Base-by-base conservation (phyloP, 23 tunicate genomes). In the Oikopleura albicans region DNA sequence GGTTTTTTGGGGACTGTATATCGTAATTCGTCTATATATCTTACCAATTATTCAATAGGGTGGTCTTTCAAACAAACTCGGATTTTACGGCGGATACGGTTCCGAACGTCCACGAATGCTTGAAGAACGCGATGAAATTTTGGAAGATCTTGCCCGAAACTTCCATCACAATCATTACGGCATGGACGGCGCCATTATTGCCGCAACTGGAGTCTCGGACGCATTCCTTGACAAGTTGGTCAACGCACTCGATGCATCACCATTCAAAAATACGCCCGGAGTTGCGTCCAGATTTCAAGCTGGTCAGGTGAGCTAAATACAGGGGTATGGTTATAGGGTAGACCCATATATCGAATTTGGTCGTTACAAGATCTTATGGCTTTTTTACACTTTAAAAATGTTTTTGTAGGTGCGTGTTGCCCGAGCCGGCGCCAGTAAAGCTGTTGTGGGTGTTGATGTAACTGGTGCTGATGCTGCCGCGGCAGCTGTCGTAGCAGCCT, bases 51-150 rank as follows among this genome's bases (percentile, higher is more conserved):
- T n/a, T n/a, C n/a, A n/a, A n/a, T 2, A 71, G 79, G 79, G 79
- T 71, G 79, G 79, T 71, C 37, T 71, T 27, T 71, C 79, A 34
- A 71, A 71, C 79, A 71, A 71, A 84, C 79, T 86, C 63, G 35
- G 96, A 88, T 36, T 84, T 40, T 39, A 76, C 85, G 59, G 96
- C 89, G 40, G 96, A 40, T 16, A 86, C 59, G 83, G 96, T 88
- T 35, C 88, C 84, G 57, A 91, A 75, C 40, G 86, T 0, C 39
- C 92, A 87, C 38, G 40, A 85, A 56, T 84, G 90, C 1, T 57
- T 2, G 79, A 71, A 71, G 79, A 71, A 29, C 79, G 79, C 2
- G 79, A 71, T 31, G 79, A 71, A 71, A 71, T 71, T 37, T 37
- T 71, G 37, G 79, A 71, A 29, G 35, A 71, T 29, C 31, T 71